Evolutionary conservation across 2,113 vertebrate species (phyloP).

Genomic region (Hydrolagus affinis): DNA sequence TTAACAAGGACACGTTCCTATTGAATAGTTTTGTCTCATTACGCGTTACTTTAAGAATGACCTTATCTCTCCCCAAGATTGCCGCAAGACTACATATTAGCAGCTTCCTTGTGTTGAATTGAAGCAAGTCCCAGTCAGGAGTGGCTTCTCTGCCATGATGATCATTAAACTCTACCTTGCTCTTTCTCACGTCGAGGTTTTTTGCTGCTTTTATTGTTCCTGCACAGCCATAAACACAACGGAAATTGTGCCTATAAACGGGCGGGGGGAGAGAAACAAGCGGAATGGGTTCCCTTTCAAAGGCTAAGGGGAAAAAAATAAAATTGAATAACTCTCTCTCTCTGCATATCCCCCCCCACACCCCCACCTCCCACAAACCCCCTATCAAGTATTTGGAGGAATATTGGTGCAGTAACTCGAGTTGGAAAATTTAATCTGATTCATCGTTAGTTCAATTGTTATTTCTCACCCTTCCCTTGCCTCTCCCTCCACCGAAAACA

Average conservation of each 20-base stretch:
- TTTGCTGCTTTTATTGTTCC: slow-evolving; percentile 27
- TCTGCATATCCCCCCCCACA: too few relatives aligned
- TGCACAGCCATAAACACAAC: slow-evolving; percentile 28
- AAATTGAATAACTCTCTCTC: too few relatives aligned
- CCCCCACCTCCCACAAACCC: too few relatives aligned
- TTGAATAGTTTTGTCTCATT: too few relatives aligned
- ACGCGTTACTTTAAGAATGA: too few relatives aligned
- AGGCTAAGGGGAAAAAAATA: neutral
- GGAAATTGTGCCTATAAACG: slow-evolving; percentile 30
- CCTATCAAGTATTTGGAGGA: too few relatives aligned
- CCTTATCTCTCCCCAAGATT: too few relatives aligned
- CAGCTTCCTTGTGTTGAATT: slow-evolving; percentile 16
- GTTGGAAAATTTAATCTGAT: too few relatives aligned
- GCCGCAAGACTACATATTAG: neutral
- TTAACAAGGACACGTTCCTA: too few relatives aligned
- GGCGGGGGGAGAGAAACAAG: neutral
- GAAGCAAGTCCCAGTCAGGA: neutral
- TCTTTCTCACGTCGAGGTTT: slow-evolving; percentile 29
- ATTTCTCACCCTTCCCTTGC: neutral
- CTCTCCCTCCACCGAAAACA: too few relatives aligned
- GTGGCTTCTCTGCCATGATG: neutral
- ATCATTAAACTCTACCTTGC: slow-evolving; percentile 2
- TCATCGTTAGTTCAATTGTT: too few relatives aligned
- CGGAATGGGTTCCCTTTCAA: neutral
- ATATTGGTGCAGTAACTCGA: too few relatives aligned